Evolutionary conservation across 2,113 vertebrate genomes (phyloP), one percentile per base, ranked within the genome.

Genomic region (Chamaetylas fuelleborni): DNA sequence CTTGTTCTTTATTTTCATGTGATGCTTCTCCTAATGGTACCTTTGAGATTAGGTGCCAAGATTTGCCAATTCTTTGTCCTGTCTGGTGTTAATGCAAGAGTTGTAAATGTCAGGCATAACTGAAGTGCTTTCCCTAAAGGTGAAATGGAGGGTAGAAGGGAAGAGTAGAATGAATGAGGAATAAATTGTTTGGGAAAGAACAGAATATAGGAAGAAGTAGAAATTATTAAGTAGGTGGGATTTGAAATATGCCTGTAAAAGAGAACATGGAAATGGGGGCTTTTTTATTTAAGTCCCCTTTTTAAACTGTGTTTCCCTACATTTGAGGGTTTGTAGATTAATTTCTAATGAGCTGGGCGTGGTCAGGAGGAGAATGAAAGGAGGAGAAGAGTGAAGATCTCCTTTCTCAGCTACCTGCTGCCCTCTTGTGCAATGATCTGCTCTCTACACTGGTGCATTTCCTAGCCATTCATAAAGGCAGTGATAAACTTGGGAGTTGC

Each of bases 341-440:
- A 4, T 50, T 50, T 58, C 17, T 38, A 18, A 9, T 3, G 14
- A 78, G 10, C 33, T 71, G 57, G 19, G 19, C 1, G 0, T 4
- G 13, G 16, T 33, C 26, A 74, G 74, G 9, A 66, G 53, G 19
- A 38, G 47, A n/a, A 8, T 4, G 29, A 11, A 28, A 43, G 43
- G 43, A 43, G 43, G 43, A 43, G 43, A 43, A n/a, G 40, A 29
- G 8, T 4, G 29, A 11, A 28, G 19, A 2, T 48, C 11, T 25
- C 4, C 26, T 47, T 54, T 34, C 61, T 87, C 82, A 26, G 69
- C 22, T 89, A 60, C 51, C 43, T 92, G 89, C 81, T 90, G 96
- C 97, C 96, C 93, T 81, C 97, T 94, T 34, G 95, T 96, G 97
- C 71, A 31, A 0, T 19, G 22, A 51, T 78, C 4, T 47, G 36